Evolutionary conservation across 2,113 vertebrate species (phyloP).

Genomic region (Cnemophilus loriae): DNA sequence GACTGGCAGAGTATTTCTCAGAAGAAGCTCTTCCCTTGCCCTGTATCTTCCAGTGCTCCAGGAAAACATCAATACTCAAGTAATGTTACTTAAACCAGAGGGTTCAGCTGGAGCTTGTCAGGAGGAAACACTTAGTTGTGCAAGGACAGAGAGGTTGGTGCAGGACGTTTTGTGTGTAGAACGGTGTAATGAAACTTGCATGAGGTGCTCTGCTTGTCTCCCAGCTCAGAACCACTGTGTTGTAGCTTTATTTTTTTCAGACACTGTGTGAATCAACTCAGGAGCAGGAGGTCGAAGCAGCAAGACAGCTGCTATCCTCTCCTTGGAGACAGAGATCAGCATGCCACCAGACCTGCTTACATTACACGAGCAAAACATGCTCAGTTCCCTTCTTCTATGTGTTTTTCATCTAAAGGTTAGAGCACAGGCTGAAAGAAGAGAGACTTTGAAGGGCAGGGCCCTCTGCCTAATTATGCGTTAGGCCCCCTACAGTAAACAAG

Average conservation of each 20-base stretch:
- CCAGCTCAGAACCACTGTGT: not conserved
- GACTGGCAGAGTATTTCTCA: not conserved
- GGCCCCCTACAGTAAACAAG: not conserved
- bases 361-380: not conserved
- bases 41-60: not conserved
- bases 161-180: not conserved
- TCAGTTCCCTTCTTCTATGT: not conserved
- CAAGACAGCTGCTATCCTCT: slow-evolving; percentile 19
- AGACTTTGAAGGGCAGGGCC: not conserved
- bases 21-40: not conserved
- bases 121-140: not conserved
- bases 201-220: not conserved
- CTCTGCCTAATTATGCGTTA: not conserved
- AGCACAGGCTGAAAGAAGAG: not conserved
- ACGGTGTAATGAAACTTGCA: not conserved
- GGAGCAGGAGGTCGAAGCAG: not conserved
- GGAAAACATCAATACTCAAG: not conserved
- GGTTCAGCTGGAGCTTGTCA: not conserved
- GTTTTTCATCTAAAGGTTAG: not conserved
- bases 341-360: not conserved
- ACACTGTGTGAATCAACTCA: not conserved
- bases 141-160: not conserved
- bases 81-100: not conserved
- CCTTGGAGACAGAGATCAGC: not conserved
- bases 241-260: not conserved